Percentiles rank a stretch among this genome's conserved stretches.
These are phyloP conservation scores for Peromyscus aztecus DNA, from an alignment of 2,797 vertebrate genomes.

Conservation along the genomic window DNA sequence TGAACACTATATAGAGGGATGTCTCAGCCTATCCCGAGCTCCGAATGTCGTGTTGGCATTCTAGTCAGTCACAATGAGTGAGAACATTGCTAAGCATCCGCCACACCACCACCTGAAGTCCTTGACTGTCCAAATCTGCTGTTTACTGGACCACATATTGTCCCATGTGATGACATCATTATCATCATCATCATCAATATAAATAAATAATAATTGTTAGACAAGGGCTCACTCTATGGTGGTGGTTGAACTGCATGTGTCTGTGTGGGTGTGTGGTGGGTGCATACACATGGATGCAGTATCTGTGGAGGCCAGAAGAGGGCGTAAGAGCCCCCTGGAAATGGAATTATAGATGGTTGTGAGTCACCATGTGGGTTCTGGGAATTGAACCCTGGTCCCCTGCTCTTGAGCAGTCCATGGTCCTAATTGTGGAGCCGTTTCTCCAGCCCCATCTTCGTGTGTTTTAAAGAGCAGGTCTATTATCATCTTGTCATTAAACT, in stretches of 20 bases:
- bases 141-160: not conserved
- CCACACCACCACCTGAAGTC: not conserved
- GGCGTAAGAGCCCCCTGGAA: not conserved
- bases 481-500: not conserved
- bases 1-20: not conserved
- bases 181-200: not conserved
- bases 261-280: not conserved
- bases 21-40: not conserved
- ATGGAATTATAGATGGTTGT: not conserved
- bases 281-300: not conserved
- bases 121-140: rapidly evolving
- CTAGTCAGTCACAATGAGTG: not conserved
- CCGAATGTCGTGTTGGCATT: not conserved
- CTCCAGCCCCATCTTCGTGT: not conserved
- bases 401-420: not conserved
- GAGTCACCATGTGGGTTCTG: not conserved
- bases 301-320: not conserved
- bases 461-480: slow-evolving; percentile 2
- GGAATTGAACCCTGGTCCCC: not conserved
- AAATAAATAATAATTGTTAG: not conserved
- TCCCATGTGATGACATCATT: not conserved
- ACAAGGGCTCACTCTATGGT: not conserved
- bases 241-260: not conserved
- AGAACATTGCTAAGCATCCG: not conserved
- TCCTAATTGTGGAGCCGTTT: not conserved